Base-by-base conservation (phyloP, 2,797 vertebrate species). In the Manis pentadactyla region DNA sequence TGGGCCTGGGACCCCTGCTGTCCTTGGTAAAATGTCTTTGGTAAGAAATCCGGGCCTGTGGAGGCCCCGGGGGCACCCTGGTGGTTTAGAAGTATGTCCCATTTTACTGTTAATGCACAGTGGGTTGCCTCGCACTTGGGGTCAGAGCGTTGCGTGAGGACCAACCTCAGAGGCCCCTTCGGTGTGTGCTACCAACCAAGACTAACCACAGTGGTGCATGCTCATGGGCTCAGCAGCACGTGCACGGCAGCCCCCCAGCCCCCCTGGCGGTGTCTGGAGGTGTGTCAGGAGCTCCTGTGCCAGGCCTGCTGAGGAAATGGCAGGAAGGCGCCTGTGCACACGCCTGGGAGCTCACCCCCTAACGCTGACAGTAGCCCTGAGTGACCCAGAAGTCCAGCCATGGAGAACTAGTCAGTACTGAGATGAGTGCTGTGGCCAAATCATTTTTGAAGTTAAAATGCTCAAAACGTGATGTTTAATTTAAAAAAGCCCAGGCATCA, bases 101-200 rank as follows among this genome's bases (percentile, higher is more conserved):
- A 4, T 18, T 53, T 11, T 51, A 3, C n/a, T 13, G 9, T 7
- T 31, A 15, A 11, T 2, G 5, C 0, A 0, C 7, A 0, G 0
- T 0, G 17, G 23, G 13, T 8, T 5, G 34, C 23, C 21, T 25
- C 15, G 4, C 53, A 2, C 49, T 3, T 3, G 19, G 10, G 17
- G 15, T 68, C 2, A 0, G 1, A 2, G 37, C 10, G 0, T 7
- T 13, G 8, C 4, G 0, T 5, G 23, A 69, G 27, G 9, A 1
- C 0, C 34, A 13, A 4, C 34, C 7, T 39, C 19, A 3, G 34
- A 69, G 64, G 64, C 46, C 46, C 46, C 46, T 11, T 46, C 46
- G 12, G 46, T 46, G 46, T 12, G 46, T 46, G 46, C 12, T 46
- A 46, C 46, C 46, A 46, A 10, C 46, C 12, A 46, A 11, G 46